Conservation (phyloP, 2,888 invertebrate genomes). For the Agonopterix subpropinquella region DNA sequence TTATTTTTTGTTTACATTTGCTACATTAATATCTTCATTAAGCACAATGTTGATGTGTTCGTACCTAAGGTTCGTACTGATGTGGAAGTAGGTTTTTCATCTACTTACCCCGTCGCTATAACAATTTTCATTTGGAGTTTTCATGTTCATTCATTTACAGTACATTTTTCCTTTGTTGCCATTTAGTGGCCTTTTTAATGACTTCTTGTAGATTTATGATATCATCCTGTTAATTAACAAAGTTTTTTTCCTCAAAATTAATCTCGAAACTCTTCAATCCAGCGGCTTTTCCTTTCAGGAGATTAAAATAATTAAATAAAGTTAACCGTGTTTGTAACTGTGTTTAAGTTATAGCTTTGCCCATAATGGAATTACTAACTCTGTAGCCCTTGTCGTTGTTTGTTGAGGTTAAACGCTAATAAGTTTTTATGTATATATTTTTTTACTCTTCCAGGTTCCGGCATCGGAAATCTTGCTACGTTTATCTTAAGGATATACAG, state of each 20-base stretch:
- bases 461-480: background rate
- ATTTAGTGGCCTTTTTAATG: background rate
- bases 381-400: constrained; percentile 10
- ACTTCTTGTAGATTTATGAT: constrained; percentile 2
- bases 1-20: background rate
- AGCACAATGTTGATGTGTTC: background rate
- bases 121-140: background rate
- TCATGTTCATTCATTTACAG: background rate
- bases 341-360: constrained; percentile 15
- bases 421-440: background rate
- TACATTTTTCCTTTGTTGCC: background rate
- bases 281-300: constrained; percentile 6
- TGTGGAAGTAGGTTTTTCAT: no score
- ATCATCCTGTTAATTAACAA: constrained; percentile 9
- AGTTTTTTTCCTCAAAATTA: constrained; percentile 7
- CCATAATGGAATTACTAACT: constrained; percentile 15
- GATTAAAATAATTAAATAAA: constrained; percentile 16
- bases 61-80: no score
- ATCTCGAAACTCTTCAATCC: constrained; percentile 4
- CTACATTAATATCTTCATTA: no score
- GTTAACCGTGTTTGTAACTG: constrained; percentile 11
- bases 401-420: constrained; percentile 16
- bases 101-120: no score
- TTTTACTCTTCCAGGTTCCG: background rate
- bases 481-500: no score